These are phyloP conservation scores for Odontophorus gujanensis DNA, from an alignment of 2,113 vertebrate genomes.

Conservation along the genomic window DNA sequence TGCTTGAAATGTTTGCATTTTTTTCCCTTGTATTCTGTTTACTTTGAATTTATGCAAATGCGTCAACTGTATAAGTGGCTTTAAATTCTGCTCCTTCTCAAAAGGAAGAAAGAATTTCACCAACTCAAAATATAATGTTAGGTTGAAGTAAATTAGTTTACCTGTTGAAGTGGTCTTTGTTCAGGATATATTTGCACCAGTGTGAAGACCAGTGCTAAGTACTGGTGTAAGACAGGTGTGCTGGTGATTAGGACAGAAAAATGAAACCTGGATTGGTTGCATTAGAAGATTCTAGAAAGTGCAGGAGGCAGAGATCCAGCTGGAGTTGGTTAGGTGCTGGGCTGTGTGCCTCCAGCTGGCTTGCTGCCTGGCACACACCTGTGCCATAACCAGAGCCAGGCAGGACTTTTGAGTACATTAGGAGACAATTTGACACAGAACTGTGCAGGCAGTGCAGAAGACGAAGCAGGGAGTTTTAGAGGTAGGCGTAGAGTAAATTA, in stretches of 20 bases:
- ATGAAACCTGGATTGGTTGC: not conserved
- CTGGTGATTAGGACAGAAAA: not conserved
- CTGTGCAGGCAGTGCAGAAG: not conserved
- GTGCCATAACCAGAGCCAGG: slow-evolving; percentile 64
- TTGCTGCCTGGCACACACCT: slow-evolving; percentile 63
- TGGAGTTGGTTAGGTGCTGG: slow-evolving; percentile 24
- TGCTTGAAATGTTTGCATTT: not conserved
- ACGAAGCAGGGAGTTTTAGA: slow-evolving; percentile 53
- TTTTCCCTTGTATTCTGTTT: not conserved
- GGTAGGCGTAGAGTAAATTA: slow-evolving; percentile 67
- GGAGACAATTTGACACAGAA: slow-evolving; percentile 37
- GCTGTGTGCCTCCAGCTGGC: slow-evolving; percentile 26
- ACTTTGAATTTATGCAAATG: not conserved
- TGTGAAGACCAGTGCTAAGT: not conserved
- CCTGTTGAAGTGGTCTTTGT: not conserved
- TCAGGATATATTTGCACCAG: not conserved
- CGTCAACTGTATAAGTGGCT: not conserved
- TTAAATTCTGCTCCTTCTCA: not conserved
- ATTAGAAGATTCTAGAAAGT: slow-evolving; percentile 5
- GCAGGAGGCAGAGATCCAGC: slow-evolving; percentile 32
- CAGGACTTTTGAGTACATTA: not conserved
- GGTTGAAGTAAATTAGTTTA: not conserved
- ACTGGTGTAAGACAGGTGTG: not conserved
- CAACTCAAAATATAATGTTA: not conserved
- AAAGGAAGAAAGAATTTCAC: not conserved